These are phyloP conservation scores for Drosophila gunungcola DNA, from an alignment of 1,140 invertebrate genomes.

Conservation along the genomic window DNA sequence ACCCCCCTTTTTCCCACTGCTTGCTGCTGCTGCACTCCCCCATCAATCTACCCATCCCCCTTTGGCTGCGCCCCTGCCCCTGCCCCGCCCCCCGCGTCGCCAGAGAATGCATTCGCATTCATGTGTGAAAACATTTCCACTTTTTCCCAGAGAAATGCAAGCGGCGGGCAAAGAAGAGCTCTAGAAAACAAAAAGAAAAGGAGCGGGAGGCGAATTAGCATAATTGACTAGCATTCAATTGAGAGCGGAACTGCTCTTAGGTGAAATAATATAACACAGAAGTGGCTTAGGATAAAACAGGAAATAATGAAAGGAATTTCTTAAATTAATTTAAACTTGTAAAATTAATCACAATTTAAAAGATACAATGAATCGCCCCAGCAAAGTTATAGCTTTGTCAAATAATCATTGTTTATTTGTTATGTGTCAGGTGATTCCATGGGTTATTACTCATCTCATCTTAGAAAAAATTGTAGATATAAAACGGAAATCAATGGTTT, in stretches of 20 bases:
- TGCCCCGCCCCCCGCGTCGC: constrained; percentile 4
- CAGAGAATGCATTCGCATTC: constrained; percentile 70
- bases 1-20: constrained; percentile 9
- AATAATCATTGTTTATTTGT: no score
- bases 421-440: no score
- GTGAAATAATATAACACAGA: not conserved
- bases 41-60: not conserved
- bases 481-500: no score
- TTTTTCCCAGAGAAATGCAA: constrained; percentile 52
- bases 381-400: no score
- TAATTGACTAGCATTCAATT: constrained; percentile 52
- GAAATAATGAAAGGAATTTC: not conserved
- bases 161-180: constrained; percentile 19
- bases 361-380: no score
- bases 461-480: no score
- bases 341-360: no score
- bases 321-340: not conserved
- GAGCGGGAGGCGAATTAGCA: constrained; percentile 51
- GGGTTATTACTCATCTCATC: no score
- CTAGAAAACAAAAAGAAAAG: constrained; percentile 20
- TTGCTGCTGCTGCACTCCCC: constrained; percentile 1
- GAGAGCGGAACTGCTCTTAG: constrained; percentile 12
- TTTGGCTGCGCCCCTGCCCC: constrained; percentile 4
- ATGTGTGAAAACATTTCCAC: constrained; percentile 76
- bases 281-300: not conserved